Conservation (phyloP, 2,888 invertebrate genomes). For the Chaetogeoica ovagalla region DNA sequence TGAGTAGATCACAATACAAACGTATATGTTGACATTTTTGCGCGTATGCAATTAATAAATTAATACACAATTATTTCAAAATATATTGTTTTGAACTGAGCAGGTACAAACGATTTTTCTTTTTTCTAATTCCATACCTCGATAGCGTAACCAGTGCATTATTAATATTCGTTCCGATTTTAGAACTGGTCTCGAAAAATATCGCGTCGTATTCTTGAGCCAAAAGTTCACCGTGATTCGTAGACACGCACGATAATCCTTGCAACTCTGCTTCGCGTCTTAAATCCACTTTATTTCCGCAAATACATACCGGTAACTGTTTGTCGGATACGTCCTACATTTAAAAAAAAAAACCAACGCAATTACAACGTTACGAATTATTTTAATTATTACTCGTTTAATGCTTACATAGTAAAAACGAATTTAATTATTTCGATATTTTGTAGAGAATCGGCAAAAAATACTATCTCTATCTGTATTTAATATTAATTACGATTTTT, state of each 20-base stretch:
- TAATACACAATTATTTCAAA: too few relatives aligned
- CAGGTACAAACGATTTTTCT: neutral
- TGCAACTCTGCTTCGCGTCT: constrained; percentile 59
- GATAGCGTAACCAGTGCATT: constrained; percentile 59
- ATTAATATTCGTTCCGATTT: constrained; percentile 60
- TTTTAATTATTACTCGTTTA: neutral
- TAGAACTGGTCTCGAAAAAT: constrained; percentile 61
- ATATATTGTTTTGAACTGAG: neutral
- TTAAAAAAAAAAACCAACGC: neutral
- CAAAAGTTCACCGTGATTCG: constrained; percentile 61
- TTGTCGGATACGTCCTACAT: constrained; percentile 63
- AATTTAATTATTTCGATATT: too few relatives aligned
- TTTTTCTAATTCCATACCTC: too few relatives aligned
- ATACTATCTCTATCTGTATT: too few relatives aligned
- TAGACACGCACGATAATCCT: constrained; percentile 58
- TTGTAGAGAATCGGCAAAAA: too few relatives aligned
- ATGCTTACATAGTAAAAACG: too few relatives aligned
- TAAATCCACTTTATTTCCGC: constrained; percentile 66
- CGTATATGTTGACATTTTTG: too few relatives aligned
- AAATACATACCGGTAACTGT: constrained; percentile 65
- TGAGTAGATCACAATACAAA: neutral
- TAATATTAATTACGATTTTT: too few relatives aligned
- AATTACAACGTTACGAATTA: neutral
- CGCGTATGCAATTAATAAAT: too few relatives aligned
- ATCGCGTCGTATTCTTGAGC: constrained; percentile 60